phyloP scores from a whole-genome alignment of 2,113 vertebrate genomes.

The Phoenicopterus ruber region DNA sequence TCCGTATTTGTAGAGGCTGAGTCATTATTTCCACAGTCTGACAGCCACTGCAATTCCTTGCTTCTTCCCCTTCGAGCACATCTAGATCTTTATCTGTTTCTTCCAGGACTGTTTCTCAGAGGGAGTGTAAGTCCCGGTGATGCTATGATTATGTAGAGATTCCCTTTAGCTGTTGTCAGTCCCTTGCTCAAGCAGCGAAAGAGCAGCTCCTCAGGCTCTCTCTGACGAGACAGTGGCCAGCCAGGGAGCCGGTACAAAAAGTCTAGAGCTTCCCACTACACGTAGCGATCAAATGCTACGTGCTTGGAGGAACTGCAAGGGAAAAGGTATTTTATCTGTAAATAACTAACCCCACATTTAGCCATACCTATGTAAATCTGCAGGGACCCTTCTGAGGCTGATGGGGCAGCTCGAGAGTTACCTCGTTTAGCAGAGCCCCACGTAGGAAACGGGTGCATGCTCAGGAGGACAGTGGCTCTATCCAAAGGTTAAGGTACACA shows the following conservation, averaged over 20 bases:
- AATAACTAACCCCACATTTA: neutral
- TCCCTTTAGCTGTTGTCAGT: neutral
- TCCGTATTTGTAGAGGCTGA: neutral
- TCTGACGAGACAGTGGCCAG: neutral
- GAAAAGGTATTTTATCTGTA: neutral
- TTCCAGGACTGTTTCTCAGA: neutral
- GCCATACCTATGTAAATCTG: neutral
- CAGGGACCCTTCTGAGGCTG: neutral
- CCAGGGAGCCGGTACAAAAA: neutral
- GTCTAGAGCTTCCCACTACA: neutral
- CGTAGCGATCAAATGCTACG: neutral
- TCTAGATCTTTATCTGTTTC: neutral
- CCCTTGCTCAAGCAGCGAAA: neutral
- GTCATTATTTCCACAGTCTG: neutral
- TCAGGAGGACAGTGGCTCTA: neutral
- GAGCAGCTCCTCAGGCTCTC: neutral
- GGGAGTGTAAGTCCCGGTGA: neutral
- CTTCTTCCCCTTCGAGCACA: neutral
- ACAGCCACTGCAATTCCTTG: neutral
- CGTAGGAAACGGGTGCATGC: neutral
- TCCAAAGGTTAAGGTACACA: neutral
- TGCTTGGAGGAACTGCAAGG: neutral
- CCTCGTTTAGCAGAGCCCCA: neutral
- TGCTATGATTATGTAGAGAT: neutral
- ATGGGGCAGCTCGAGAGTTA: neutral